A percentile compares a stretch with the other conserved stretches of the same genome.
These are phyloP conservation scores for Ochropleura plecta DNA, from an alignment of 2,888 invertebrate species.

Conservation along the genomic window DNA sequence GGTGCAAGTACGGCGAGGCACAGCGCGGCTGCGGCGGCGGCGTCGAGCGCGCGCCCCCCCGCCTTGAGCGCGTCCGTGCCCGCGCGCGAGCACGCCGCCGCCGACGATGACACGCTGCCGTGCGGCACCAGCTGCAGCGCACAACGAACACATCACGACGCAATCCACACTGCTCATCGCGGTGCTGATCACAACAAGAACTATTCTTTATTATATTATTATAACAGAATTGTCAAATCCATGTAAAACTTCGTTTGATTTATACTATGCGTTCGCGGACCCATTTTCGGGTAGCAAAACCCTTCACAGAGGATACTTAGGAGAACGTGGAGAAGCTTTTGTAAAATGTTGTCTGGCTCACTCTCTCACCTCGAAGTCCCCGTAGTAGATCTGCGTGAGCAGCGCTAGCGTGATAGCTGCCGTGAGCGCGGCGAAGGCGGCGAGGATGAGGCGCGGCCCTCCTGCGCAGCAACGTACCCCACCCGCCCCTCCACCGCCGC, in stretches of 20 bases:
- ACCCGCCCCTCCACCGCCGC: slow-evolving; percentile 61
- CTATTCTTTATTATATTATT: not conserved
- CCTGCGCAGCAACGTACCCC: slow-evolving; percentile 73
- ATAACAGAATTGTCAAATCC: too few relatives aligned
- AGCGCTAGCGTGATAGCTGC: slow-evolving; percentile 93
- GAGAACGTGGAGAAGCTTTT: not conserved
- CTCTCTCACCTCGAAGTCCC: slow-evolving; percentile 92
- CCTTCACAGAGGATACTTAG: not conserved
- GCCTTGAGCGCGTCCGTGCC: slow-evolving; percentile 92
- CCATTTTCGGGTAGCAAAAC: not conserved
- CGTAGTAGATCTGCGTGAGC: slow-evolving; percentile 93
- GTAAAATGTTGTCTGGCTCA: not conserved
- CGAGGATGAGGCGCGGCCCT: slow-evolving; percentile 92
- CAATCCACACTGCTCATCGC: not conserved
- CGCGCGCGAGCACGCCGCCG: slow-evolving; percentile 93
- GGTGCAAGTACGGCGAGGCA: slow-evolving; percentile 94
- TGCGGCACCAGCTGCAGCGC: slow-evolving; percentile 92
- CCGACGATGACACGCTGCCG: slow-evolving; percentile 94
- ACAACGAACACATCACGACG: not conserved
- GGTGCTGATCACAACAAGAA: not conserved
- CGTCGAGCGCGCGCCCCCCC: slow-evolving; percentile 95
- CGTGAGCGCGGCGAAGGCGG: slow-evolving; percentile 92
- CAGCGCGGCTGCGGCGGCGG: slow-evolving; percentile 93
- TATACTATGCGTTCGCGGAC: not conserved
- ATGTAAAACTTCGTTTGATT: not conserved